Base-by-base conservation (phyloP, 2,888 invertebrate genomes). In the Linnaemya tessellans region DNA sequence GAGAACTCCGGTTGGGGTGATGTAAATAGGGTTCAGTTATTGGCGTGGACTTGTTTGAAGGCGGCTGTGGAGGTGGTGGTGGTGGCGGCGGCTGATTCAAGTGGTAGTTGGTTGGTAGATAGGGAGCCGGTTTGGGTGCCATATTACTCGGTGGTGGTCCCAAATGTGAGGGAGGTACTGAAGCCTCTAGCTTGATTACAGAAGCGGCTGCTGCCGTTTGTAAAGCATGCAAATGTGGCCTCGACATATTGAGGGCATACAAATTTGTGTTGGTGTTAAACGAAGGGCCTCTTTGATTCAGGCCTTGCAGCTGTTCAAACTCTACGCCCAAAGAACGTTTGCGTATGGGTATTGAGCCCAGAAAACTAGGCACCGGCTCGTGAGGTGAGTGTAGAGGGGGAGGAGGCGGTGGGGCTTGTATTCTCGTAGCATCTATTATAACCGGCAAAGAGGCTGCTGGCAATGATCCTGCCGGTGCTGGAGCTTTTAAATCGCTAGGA, bases 291-390 rank as follows among this genome's bases (percentile, higher is more conserved):
- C 70, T 58, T 35, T 91, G 90, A 74, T 65, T 84, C 13, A 84
- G 78, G 9, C 79, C 60, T 77, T 90, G 89, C 30, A 85, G 68
- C 4, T 90, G 89, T 73, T 90, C 89, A 18, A 89, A 89, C 58
- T 90, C 90, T 1, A 88, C 67, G 4, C 91, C 89, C 81, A 92
- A 87, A 73, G 92, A 88, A 15, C 93, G 89, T 82, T 93, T 92
- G 9, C 93, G 89, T 80, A 92, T 89, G 18, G 93, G 92, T 85
- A 93, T 89, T 20, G 92, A 92, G 11, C 93, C 92, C 49, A 93
- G 87, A 82, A 92, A 93, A 80, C 91, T 92, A 25, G 93, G 92
- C 88, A 92, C 89, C 1, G 92, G 89, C 75, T 93, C 93, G 30
- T 92, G 88, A n/a, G 91, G 89, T 3, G 92, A 92, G 80, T 92